A percentile compares a stretch with the other conserved stretches of the same genome.
These are phyloP conservation scores for Tribolium castaneum DNA, from an alignment of 1,140 invertebrate species.

Conservation along the genomic window DNA sequence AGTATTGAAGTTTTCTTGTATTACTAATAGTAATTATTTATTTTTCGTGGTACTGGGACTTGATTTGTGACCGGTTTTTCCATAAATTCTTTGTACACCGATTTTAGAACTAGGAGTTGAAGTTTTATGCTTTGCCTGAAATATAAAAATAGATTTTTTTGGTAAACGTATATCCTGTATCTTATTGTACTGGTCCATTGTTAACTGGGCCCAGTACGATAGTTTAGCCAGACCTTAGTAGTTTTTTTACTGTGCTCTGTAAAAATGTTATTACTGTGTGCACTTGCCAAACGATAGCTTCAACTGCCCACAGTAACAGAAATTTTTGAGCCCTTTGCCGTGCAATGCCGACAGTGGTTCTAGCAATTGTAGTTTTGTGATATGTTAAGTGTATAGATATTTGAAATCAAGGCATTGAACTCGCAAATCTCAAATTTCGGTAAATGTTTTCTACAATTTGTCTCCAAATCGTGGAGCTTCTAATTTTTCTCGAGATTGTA, in stretches of 20 bases:
- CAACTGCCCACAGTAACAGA: conserved; percentile 14
- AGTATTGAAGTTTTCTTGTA: conserved; percentile 24
- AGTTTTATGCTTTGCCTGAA: conserved; percentile 39
- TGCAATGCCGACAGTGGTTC: conserved; percentile 30
- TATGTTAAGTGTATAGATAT: conserved; percentile 32
- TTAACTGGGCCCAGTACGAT: conserved; percentile 6
- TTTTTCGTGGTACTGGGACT: conserved; percentile 18
- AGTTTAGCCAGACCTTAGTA: conserved; percentile 24
- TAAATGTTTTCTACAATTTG: conserved; percentile 25
- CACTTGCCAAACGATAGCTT: background rate
- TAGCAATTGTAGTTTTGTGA: conserved; percentile 34
- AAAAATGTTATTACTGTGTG: conserved; percentile 38
- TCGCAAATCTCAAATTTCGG: conserved; percentile 31
- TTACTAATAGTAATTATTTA: conserved; percentile 34
- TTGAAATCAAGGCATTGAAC: conserved; percentile 21
- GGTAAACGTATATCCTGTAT: conserved; percentile 29
- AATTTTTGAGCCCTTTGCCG: conserved; percentile 21
- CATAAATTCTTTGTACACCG: background rate
- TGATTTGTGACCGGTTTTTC: conserved; percentile 15
- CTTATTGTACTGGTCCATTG: conserved; percentile 7
- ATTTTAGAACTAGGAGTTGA: conserved; percentile 18
- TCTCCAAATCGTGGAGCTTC: background rate
- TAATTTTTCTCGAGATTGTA: conserved; percentile 21
- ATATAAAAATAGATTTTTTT: conserved; percentile 14
- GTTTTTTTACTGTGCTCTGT: conserved; percentile 40